phyloP scores from a whole-genome alignment of 2,797 vertebrate species.

The Glossophaga mutica region DNA sequence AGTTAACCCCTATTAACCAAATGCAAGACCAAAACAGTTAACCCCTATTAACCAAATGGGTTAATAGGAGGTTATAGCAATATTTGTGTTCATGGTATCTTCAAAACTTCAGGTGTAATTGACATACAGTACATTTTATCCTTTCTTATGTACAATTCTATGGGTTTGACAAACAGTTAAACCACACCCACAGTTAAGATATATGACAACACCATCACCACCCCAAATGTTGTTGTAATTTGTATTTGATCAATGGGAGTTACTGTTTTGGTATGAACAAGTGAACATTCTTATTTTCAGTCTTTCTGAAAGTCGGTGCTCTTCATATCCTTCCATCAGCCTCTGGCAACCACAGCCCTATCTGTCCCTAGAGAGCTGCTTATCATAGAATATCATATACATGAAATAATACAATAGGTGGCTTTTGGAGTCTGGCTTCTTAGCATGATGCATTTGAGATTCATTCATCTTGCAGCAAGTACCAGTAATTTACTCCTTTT shows the following conservation, averaged over 20 bases:
- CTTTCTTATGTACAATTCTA: not conserved
- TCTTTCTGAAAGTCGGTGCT: conserved; percentile 1
- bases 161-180: conserved; percentile 23
- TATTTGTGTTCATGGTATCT: not conserved
- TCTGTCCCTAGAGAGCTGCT: not conserved
- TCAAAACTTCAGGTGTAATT: not conserved
- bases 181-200: not conserved
- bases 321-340: not conserved
- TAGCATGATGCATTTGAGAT: not conserved
- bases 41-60: not conserved
- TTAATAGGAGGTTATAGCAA: conserved; percentile 26
- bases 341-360: not conserved
- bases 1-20: not conserved
- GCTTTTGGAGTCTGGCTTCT: not conserved
- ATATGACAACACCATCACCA: not conserved
- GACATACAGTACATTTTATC: not conserved
- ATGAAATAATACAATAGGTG: not conserved
- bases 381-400: not conserved
- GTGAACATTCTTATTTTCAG: not conserved
- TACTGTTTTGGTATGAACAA: not conserved
- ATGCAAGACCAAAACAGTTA: not conserved
- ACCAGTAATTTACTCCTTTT: not conserved
- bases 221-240: not conserved
- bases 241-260: not conserved
- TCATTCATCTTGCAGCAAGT: not conserved